These are phyloP conservation scores for Neolamprologus caudopunctatus DNA, from an alignment of 2,113 vertebrate species.

Conservation along the genomic window DNA sequence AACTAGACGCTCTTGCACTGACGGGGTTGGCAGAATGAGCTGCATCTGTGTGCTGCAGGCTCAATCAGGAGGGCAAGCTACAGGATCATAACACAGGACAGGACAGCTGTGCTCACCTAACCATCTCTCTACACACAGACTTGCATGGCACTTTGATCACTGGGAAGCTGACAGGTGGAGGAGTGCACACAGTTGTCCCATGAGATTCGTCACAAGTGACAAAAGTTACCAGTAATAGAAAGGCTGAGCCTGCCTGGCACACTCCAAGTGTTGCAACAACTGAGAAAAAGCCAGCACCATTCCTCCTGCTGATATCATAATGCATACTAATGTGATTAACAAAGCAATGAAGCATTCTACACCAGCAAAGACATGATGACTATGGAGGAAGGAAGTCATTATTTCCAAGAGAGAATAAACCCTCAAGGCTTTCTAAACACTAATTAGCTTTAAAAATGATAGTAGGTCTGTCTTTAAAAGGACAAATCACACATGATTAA, in stretches of 20 bases:
- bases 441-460: not conserved
- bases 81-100: not conserved
- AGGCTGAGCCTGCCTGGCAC: not conserved
- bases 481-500: not conserved
- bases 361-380: not conserved
- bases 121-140: not conserved
- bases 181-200: not conserved
- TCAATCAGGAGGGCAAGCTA: not conserved
- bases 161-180: not conserved
- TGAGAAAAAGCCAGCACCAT: not conserved
- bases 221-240: constrained; percentile 14
- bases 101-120: constrained; percentile 6
- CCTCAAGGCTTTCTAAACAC: not conserved
- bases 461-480: not conserved
- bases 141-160: not conserved
- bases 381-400: not conserved
- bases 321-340: not conserved
- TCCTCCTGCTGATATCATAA: not conserved
- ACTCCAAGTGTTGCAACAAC: not conserved
- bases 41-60: not conserved
- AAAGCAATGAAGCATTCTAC: not conserved
- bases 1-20: not conserved
- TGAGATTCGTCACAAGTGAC: not conserved
- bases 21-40: not conserved
- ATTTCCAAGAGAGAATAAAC: not conserved